A percentile compares a stretch with the other conserved stretches of the same genome.
phyloP scores from a whole-genome alignment of 2,113 vertebrate genomes.

The Corythaeola cristata region DNA sequence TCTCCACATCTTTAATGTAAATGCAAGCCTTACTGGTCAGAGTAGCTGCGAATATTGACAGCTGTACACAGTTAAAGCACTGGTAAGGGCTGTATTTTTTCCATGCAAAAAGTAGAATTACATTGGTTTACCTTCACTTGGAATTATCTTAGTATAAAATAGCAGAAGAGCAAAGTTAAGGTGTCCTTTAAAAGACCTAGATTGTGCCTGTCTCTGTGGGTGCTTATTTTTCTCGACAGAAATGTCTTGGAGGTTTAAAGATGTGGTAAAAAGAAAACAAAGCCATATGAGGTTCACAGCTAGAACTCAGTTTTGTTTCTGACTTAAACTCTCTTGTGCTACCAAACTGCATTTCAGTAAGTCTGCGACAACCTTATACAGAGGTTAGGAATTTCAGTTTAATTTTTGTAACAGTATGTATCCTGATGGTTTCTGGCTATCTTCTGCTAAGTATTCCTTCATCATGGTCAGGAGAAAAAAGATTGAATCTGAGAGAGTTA shows the following conservation, averaged over 20 bases:
- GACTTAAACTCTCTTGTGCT: neutral
- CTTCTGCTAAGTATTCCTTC: neutral
- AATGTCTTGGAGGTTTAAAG: neutral
- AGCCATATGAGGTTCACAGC: neutral
- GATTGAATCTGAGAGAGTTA: neutral
- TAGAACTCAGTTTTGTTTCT: neutral
- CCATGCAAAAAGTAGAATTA: neutral
- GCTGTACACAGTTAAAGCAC: fast-evolving
- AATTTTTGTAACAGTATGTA: neutral
- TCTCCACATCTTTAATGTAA: neutral
- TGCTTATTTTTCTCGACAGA: neutral
- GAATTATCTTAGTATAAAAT: neutral
- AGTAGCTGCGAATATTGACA: neutral
- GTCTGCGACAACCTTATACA: neutral
- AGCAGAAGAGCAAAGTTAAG: neutral
- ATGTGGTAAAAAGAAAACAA: neutral
- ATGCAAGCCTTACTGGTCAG: neutral
- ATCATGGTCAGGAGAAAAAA: neutral
- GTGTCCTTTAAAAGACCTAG: neutral
- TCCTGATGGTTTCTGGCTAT: neutral
- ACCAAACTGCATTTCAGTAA: neutral
- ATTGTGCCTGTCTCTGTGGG: neutral
- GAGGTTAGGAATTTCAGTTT: neutral
- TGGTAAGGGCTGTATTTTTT: neutral
- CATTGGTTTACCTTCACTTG: neutral